Evolutionary conservation across 2,888 invertebrate genomes (phyloP), one percentile per base, ranked within the genome.

Genomic region (Cantharis flavilabris): DNA sequence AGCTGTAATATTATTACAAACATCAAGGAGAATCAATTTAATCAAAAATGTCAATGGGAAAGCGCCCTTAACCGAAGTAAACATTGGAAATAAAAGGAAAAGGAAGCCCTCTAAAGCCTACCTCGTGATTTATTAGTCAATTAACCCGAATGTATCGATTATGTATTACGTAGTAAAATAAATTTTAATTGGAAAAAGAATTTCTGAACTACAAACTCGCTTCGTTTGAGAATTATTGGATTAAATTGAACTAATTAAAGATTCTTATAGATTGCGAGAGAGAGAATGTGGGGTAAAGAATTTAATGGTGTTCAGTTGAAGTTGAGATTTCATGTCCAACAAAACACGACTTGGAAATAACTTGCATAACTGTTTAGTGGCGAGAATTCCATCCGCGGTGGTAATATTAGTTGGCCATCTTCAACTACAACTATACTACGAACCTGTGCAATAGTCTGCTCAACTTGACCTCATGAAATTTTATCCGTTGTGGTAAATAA

Each of bases 381-480:
- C 77, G 75, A 70, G 75, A 78, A 81, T 80, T 75, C 81, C 80
- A 72, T 71, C 23, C 72, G 65, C 30, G 76, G 72, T 73, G 70
- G 14, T 70, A 70, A 76, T 79, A 79, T 76, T 69, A 70, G 75
- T 76, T 71, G 28, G 75, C 79, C 49, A 49, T 49, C 49, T 49
- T 49, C 49, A 49, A n/a, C 49, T 49, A 23, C 23, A 26, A 9
- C 7, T 26, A 16, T 16, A 26, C 26, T 26, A 13, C 33, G 13
- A 81, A 82, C 80, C 69, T 74, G 74, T 72, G 71, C 74, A 74
- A 71, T 33, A 62, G 69, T 73, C 77, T 64, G 76, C 72, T 71
- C 70, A 77, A 77, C 78, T 80, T 82, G 82, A 82, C 82, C 81
- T 74, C 71, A 73, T 74, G 78, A 74, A 80, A 77, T 77, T 80